Conservation (phyloP, 2,797 vertebrate species). For the Cyprinella venusta region DNA sequence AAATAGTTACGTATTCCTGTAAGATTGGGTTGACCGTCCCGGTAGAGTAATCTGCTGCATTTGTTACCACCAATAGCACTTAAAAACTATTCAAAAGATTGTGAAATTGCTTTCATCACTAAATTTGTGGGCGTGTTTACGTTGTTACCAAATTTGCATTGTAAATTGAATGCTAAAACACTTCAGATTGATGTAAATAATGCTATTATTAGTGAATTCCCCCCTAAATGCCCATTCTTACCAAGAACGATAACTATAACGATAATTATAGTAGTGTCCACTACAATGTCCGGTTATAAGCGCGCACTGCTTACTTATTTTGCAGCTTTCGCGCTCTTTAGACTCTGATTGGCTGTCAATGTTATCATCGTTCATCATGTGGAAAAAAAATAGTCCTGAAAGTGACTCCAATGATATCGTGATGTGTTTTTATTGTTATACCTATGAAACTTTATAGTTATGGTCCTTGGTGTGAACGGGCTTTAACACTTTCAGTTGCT, state of each 20-base stretch:
- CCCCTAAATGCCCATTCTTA: slow-evolving; percentile 6
- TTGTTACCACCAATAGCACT: neutral
- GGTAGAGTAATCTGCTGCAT: neutral
- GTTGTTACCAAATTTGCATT: neutral
- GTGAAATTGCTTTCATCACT: neutral
- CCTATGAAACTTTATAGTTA: neutral
- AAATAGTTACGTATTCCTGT: neutral
- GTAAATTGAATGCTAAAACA: neutral
- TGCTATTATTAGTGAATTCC: slow-evolving; percentile 38
- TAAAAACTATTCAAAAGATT: neutral
- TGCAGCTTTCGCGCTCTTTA: neutral
- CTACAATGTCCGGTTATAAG: neutral
- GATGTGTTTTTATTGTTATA: neutral
- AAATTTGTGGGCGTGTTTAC: neutral
- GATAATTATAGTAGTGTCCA: neutral
- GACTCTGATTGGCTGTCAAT: slow-evolving; percentile 12
- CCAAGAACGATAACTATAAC: slow-evolving; percentile 16
- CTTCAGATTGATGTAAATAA: neutral
- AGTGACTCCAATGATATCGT: neutral
- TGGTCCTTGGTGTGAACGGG: slow-evolving; percentile 25
- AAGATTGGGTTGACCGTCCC: neutral
- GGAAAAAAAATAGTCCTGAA: neutral
- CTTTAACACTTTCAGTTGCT: slow-evolving; percentile 22
- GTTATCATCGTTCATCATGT: neutral
- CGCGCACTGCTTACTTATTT: neutral